A percentile compares a stretch with the other conserved stretches of the same genome.
These are phyloP conservation scores for Fratercula arctica DNA, from an alignment of 2,797 vertebrate genomes.

Conservation along the genomic window DNA sequence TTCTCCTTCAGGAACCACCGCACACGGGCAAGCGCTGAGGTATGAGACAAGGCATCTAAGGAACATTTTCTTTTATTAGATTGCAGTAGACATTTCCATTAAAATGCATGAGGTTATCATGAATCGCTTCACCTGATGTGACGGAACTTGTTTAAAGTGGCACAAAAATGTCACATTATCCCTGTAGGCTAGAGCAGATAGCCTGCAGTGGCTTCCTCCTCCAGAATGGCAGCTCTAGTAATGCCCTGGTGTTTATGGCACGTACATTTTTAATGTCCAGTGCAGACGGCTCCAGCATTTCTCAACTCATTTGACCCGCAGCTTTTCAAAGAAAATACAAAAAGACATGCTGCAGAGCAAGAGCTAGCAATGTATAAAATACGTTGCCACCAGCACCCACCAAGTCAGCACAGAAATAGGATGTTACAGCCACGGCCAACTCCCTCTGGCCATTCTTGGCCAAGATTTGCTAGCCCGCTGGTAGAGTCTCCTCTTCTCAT, in stretches of 20 bases:
- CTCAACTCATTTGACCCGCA: not conserved
- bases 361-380: not conserved
- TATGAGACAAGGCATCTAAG: not conserved
- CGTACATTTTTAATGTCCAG: slow-evolving; percentile 26
- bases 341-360: not conserved
- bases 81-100: slow-evolving; percentile 6
- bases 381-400: not conserved
- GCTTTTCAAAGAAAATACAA: not conserved
- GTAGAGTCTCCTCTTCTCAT: not conserved
- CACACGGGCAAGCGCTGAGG: not conserved
- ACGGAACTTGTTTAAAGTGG: slow-evolving; percentile 11
- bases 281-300: not conserved
- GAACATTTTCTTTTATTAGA: not conserved
- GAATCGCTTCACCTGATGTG: not conserved
- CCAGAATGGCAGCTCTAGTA: not conserved
- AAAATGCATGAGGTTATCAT: slow-evolving; percentile 28
- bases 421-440: rapidly evolving
- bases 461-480: not conserved
- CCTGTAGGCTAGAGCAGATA: not conserved
- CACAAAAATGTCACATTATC: slow-evolving; percentile 2
- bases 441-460: not conserved
- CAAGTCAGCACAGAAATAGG: not conserved
- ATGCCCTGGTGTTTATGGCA: not conserved
- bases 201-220: not conserved
- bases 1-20: not conserved